Evolutionary conservation across 2,113 vertebrate genomes (phyloP).

Genomic region (Noturus placidus): DNA sequence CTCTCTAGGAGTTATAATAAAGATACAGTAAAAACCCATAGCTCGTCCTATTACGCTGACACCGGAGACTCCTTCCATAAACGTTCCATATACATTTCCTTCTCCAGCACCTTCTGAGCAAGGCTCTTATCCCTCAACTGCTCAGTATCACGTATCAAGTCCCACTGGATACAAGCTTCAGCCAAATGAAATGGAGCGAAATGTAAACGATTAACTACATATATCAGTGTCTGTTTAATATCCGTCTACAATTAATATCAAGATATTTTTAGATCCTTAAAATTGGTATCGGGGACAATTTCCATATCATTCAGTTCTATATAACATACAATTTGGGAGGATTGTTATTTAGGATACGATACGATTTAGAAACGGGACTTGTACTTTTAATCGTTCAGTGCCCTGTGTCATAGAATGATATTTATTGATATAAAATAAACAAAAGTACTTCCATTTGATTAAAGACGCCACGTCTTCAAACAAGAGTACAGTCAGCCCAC

Average conservation of each 20-base stretch:
- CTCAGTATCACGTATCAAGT: background rate
- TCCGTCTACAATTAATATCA: background rate
- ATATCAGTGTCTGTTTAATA: background rate
- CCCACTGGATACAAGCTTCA: background rate
- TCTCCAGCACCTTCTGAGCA: background rate
- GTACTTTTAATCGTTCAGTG: background rate
- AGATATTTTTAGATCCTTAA: background rate
- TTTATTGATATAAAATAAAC: background rate
- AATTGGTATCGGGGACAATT: background rate
- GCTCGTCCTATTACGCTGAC: background rate
- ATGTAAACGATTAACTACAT: background rate
- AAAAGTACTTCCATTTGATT: background rate
- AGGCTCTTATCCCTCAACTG: background rate
- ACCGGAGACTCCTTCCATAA: background rate
- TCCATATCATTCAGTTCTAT: background rate
- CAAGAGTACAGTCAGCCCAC: constrained; percentile 1
- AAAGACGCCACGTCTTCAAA: constrained; percentile 15
- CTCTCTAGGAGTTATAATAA: background rate
- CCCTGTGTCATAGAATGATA: background rate
- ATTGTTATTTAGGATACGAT: background rate
- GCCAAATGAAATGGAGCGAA: background rate
- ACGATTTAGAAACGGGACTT: background rate
- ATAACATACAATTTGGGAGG: background rate
- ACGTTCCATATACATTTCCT: background rate
- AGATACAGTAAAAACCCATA: background rate